Evolutionary conservation across 30 jellyfish, hydroid and myxozoan species (phyloP).

Genomic region (Aurelia sp.): DNA sequence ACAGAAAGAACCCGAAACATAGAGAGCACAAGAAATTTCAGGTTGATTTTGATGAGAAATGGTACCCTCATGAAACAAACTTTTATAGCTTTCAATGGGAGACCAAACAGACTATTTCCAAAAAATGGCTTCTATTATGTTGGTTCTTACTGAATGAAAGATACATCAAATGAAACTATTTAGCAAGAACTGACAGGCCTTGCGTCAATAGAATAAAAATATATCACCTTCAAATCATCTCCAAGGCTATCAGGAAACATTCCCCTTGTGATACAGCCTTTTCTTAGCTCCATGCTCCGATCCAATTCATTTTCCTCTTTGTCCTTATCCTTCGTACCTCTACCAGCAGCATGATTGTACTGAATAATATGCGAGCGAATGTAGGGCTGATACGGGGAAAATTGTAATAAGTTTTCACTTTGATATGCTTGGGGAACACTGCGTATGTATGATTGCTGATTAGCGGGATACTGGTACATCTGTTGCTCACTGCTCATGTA

Average conservation of each 20-base stretch:
- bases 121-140: no score
- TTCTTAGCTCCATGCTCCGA: conserved; percentile 8
- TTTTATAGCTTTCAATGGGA: no score
- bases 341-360: conserved; percentile 34
- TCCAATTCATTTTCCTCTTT: conserved; percentile 43
- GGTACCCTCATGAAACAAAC: no score
- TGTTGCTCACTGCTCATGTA: conserved; percentile 16
- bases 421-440: conserved; percentile 20
- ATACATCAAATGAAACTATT: no score
- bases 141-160: no score
- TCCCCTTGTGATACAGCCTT: conserved; percentile 44
- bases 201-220: no score
- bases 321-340: conserved; percentile 69
- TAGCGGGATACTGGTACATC: conserved; percentile 13
- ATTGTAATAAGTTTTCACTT: conserved; percentile 23
- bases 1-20: no score
- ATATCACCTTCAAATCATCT: conserved; percentile 58
- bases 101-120: no score
- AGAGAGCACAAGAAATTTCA: no score
- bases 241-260: conserved; percentile 39
- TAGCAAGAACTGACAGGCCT: no score
- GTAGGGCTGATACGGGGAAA: conserved; percentile 39
- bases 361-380: conserved; percentile 10
- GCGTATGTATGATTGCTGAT: conserved; percentile 43
- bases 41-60: no score